Evolutionary conservation across 2,888 invertebrate species (phyloP), one percentile per base, ranked within the genome.

Genomic region (Heliconius sara): DNA sequence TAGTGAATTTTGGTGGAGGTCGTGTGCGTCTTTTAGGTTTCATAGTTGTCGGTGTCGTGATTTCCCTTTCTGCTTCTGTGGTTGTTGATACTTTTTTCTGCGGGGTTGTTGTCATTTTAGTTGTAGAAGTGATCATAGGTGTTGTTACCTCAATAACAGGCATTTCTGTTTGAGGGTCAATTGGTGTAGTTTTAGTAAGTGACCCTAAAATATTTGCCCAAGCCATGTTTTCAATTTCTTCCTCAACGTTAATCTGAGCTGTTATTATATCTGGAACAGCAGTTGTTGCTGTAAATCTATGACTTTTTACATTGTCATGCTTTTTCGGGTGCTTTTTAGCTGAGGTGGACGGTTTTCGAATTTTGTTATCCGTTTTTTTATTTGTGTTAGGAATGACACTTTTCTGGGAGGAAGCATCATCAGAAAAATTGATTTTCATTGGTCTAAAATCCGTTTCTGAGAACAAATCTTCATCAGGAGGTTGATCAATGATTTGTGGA

Each of bases 161-260:
- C 57, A 79, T 63, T 25, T 87, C 88, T 81, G 87, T 91, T 57
- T 90, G 85, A 1, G 90, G 86, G 27, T 85, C 88, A 91, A 93
- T 92, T 13, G 94, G 94, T n/a, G 93, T 93, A 12, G 94, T 95
- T 87, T 91, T 93, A 47, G 90, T 88, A 83, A 94, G 93, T 30
- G 93, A 92, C 74, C 91, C 89, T 78, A 95, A 85, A 82, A 93
- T 80, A 79, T 91, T 92, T 12, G 91, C 91, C 94, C 94, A 94
- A 80, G 91, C 87, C 85, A 92, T 87, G 2, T 87, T 81, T 75
- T 88, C 88, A 22, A 85, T 85, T 60, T 89, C 89, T 71, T 91
- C 89, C 57, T 84, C 84, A 22, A 84, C 82, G 76, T 84, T 82
- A 68, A 82, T 87, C 73, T 87, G 85, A 34, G 88, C 90, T 74